Evolutionary conservation across 2,113 vertebrate genomes (phyloP).

Genomic region (Diadophis punctatus): DNA sequence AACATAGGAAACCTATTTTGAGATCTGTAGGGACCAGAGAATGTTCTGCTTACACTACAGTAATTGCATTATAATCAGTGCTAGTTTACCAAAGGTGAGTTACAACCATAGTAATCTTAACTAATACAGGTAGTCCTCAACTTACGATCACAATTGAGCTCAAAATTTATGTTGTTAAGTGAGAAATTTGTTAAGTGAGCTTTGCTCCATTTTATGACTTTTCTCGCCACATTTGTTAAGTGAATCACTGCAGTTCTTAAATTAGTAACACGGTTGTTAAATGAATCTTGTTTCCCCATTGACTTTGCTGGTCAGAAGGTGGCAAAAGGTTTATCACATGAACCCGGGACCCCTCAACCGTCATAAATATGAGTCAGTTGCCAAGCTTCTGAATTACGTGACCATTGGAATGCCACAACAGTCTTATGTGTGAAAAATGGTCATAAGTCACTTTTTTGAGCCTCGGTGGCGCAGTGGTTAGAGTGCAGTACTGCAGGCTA

Average conservation of each 20-base stretch:
- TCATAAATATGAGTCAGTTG: too few relatives aligned
- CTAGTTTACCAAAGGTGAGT: neutral
- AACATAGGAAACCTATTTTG: neutral
- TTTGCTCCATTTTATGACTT: too few relatives aligned
- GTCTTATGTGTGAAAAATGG: too few relatives aligned
- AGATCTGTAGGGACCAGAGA: neutral
- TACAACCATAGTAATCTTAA: neutral
- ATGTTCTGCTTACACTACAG: neutral
- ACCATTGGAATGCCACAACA: too few relatives aligned
- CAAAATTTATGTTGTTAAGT: neutral
- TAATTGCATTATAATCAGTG: neutral
- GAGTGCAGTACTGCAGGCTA: too few relatives aligned
- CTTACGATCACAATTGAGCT: neutral
- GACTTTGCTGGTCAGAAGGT: neutral
- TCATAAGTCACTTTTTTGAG: too few relatives aligned
- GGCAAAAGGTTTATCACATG: too few relatives aligned
- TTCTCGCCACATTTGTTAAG: too few relatives aligned
- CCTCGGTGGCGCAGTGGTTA: too few relatives aligned
- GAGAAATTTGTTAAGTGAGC: neutral
- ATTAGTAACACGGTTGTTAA: neutral
- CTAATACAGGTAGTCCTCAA: neutral
- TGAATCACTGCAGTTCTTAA: too few relatives aligned
- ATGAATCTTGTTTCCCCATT: neutral
- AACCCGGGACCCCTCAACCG: too few relatives aligned
- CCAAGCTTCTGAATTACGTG: too few relatives aligned